Evolutionary conservation across 2,113 vertebrate species (phyloP).

Genomic region (Sceloporus tristichus): DNA sequence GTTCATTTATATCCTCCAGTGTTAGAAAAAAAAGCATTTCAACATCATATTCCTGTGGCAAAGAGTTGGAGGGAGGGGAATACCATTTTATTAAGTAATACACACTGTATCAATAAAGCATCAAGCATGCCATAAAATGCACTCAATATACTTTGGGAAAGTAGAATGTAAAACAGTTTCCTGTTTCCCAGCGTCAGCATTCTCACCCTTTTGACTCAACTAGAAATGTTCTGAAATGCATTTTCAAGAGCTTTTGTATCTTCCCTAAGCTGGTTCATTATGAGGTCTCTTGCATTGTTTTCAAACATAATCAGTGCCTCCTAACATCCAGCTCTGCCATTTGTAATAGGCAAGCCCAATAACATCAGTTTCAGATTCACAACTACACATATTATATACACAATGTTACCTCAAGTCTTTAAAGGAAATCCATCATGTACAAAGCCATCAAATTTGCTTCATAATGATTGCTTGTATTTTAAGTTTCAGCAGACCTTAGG

Average conservation of each 20-base stretch:
- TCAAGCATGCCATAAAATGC: background rate
- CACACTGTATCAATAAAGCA: slow-evolving; percentile 16
- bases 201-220: slow-evolving; percentile 15
- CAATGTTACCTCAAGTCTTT: background rate
- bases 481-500: background rate
- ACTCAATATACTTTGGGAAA: slow-evolving; percentile 33
- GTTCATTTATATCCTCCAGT: slow-evolving; percentile 37
- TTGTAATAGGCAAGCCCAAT: background rate
- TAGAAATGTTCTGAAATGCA: slow-evolving; percentile 8
- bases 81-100: slow-evolving; percentile 17
- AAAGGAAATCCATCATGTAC: slow-evolving; percentile 16
- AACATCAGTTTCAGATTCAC: slow-evolving; percentile 27
- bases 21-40: background rate
- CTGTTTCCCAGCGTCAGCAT: slow-evolving; percentile 13
- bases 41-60: slow-evolving; percentile 2
- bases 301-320: slow-evolving; percentile 24
- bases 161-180: slow-evolving; percentile 21
- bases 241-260: slow-evolving; percentile 31
- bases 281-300: slow-evolving; percentile 9
- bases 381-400: slow-evolving; percentile 14
- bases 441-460: background rate
- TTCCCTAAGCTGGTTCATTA: slow-evolving; percentile 6
- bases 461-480: slow-evolving; percentile 31
- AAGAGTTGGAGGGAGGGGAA: background rate
- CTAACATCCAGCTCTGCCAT: slow-evolving; percentile 17